These are phyloP conservation scores for Sepioteuthis lessoniana DNA, from an alignment of 2,888 invertebrate genomes.

Conservation along the genomic window DNA sequence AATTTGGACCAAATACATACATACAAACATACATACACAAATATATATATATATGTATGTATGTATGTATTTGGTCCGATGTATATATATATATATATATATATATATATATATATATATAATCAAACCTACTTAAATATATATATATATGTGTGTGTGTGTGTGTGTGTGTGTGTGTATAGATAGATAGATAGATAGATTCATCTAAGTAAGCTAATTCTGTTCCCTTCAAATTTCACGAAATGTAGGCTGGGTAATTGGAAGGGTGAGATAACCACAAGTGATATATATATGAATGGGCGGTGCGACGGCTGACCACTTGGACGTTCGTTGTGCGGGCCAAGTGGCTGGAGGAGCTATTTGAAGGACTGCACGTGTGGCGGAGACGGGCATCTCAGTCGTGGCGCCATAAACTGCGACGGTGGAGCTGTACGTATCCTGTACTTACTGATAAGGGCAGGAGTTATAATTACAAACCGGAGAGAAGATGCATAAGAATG, in stretches of 20 bases:
- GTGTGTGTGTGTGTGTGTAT: too few species aligned
- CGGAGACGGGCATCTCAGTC: not conserved
- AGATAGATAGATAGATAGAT: not conserved
- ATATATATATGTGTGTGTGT: not conserved
- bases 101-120: not conserved
- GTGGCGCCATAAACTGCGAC: not conserved
- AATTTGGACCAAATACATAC: too few species aligned
- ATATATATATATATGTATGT: too few species aligned
- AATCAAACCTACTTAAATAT: too few species aligned
- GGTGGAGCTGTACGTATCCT: not conserved
- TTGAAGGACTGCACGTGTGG: constrained; percentile 21
- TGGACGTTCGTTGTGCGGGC: not conserved
- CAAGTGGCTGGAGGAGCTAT: not conserved
- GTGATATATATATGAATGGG: not conserved
- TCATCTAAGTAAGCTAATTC: too few species aligned
- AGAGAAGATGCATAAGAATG: not conserved
- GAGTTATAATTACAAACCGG: not conserved
- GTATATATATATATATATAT: not conserved
- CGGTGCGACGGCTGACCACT: constrained; percentile 7
- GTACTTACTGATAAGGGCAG: not conserved
- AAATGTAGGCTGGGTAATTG: not conserved
- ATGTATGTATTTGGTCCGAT: too few species aligned
- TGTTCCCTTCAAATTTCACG: too few species aligned
- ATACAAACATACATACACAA: too few species aligned
- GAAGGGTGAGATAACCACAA: not conserved